Conservation (phyloP, 1,140 invertebrate genomes). For the Battus philenor region DNA sequence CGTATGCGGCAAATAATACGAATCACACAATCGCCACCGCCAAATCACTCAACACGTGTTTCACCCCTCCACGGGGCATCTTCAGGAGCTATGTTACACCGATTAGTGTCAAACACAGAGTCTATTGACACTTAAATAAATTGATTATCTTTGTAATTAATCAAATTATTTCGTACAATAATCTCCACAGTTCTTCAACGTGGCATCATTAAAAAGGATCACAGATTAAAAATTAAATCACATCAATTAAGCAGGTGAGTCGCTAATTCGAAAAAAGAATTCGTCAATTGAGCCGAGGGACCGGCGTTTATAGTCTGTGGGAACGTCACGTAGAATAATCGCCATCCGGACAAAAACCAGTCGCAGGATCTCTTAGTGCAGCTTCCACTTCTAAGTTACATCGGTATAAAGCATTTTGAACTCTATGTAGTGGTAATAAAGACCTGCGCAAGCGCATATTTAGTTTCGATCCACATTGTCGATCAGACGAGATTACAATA, state of each 20-base stretch:
- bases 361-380: conserved; percentile 28
- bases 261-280: conserved; percentile 64
- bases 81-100: no score
- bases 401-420: no score
- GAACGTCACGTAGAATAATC: conserved; percentile 66
- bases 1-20: no score
- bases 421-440: conserved; percentile 15
- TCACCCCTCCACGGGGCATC: no score
- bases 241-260: conserved; percentile 69
- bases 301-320: conserved; percentile 42
- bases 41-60: no score
- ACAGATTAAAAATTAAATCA: conserved; percentile 39
- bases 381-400: no score
- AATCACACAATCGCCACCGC: no score
- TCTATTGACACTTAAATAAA: no score
- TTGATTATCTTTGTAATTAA: no score
- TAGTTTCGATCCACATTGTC: not conserved
- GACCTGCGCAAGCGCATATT: conserved; percentile 11
- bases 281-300: conserved; percentile 41
- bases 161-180: conserved; percentile 46
- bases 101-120: no score
- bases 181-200: no score
- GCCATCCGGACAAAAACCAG: conserved; percentile 57
- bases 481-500: conserved; percentile 18
- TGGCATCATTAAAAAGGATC: no score